Base-by-base conservation (phyloP, 2,113 vertebrate species). In the Ammospiza caudacuta region DNA sequence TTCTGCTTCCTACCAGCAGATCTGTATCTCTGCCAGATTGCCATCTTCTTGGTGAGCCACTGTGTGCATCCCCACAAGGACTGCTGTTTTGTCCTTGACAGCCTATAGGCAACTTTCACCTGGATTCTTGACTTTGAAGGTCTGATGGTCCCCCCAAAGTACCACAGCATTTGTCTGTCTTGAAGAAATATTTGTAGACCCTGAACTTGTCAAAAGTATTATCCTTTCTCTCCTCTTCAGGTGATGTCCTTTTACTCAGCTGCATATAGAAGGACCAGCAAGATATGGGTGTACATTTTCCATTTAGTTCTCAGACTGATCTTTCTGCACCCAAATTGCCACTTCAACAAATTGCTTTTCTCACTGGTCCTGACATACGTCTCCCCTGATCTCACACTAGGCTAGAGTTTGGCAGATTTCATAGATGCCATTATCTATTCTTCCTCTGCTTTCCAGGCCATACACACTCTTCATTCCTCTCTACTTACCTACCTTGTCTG, bases 271-370 rank as follows among this genome's bases (percentile, higher is more conserved):
- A 97, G 72, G 5, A 12, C 21, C 80, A 89, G 85, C 55, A 95
- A 95, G 91, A 77, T 77, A 93, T 6, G 78, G 76, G 87, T 58
- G 52, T 46, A 44, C 13, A 7, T 81, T 96, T 96, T 94, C 93
- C 70, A 13, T 73, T 92, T 83, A 17, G 35, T 86, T 72, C 39
- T 96, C 24, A 8, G 72, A 72, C 59, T 49, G 72, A 83, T 92
- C 86, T 93, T 94, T 95, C 73, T 63, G 55, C 64, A 87, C 58
- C 62, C 74, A 74, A 96, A 95, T n/a, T 92, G 66, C 83, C 76
- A 83, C 58, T 85, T 78, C 62, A 92, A 88, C 57, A 62, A 93
- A 92, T 88, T 67, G 35, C 24, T 96, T 46, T 92, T 35, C 77
- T 94, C 72, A 72, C 46, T 78, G 33, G 9, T 43, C 67, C 79